Conservation (phyloP, 2,113 vertebrate species). For the Cyprinodon tularosa region DNA sequence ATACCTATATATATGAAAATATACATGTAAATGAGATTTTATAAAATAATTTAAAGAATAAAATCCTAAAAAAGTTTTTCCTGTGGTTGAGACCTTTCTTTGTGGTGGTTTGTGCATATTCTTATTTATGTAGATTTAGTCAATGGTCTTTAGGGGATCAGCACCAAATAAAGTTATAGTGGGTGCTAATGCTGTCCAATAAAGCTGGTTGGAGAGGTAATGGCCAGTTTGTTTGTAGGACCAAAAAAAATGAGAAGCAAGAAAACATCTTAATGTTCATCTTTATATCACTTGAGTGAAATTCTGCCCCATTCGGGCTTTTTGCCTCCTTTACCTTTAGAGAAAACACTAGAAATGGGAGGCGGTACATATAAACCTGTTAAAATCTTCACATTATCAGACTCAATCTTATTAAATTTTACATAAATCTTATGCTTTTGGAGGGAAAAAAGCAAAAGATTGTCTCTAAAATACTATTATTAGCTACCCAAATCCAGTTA, state of each 20-base stretch:
- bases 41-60: slow-evolving; percentile 82
- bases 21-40: slow-evolving; percentile 78
- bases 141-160: neutral
- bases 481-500: neutral
- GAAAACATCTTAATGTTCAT: neutral
- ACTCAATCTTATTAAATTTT: neutral
- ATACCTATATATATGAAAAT: slow-evolving; percentile 23
- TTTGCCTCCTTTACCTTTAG: neutral
- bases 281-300: neutral
- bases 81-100: neutral
- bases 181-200: no score
- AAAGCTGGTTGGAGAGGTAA: no score
- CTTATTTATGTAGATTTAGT: neutral
- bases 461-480: neutral
- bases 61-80: slow-evolving; percentile 61
- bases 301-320: neutral
- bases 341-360: neutral
- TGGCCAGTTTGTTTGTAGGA: neutral
- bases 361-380: neutral
- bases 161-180: neutral
- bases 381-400: neutral
- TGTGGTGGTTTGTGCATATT: neutral
- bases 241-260: no score
- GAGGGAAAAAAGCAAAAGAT: neutral
- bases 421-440: neutral